Evolutionary conservation across 2,888 invertebrate species (phyloP).

Genomic region (Reticulitermes lucifugus): DNA sequence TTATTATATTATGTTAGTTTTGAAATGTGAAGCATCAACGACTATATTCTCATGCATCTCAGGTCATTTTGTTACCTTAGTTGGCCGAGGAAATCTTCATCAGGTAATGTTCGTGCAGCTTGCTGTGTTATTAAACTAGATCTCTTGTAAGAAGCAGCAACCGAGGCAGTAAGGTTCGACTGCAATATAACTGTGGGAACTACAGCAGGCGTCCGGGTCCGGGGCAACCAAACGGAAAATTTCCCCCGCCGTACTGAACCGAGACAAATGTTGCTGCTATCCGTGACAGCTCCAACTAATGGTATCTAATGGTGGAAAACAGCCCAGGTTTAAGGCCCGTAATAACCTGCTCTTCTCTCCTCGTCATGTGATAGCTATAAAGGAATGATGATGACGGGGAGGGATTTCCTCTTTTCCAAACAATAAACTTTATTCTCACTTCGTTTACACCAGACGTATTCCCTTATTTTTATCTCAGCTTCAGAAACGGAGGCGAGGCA

Average conservation of each 20-base stretch:
- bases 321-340: conserved; percentile 28
- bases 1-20: not conserved
- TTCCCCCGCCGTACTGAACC: conserved; percentile 20
- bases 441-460: conserved; percentile 27
- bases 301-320: conserved; percentile 48
- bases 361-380: conserved; percentile 35
- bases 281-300: conserved; percentile 47
- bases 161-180: conserved; percentile 20
- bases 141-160: not conserved
- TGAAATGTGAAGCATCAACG: not conserved
- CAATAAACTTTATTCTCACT: conserved; percentile 47
- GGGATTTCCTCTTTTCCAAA: conserved; percentile 45
- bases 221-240: conserved; percentile 31
- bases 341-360: conserved; percentile 20
- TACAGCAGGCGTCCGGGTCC: conserved; percentile 13
- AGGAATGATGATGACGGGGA: conserved; percentile 31
- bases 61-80: not conserved
- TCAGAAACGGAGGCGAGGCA: not conserved
- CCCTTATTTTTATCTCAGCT: conserved; percentile 31
- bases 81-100: conserved; percentile 16
- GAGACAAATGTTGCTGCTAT: conserved; percentile 45
- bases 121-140: not conserved
- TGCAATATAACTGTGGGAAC: conserved; percentile 50
- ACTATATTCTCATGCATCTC: not conserved
- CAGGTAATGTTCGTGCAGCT: not conserved